These are phyloP conservation scores for Tyrophagus putrescentiae DNA, from an alignment of 1,140 invertebrate genomes.

Conservation along the genomic window DNA sequence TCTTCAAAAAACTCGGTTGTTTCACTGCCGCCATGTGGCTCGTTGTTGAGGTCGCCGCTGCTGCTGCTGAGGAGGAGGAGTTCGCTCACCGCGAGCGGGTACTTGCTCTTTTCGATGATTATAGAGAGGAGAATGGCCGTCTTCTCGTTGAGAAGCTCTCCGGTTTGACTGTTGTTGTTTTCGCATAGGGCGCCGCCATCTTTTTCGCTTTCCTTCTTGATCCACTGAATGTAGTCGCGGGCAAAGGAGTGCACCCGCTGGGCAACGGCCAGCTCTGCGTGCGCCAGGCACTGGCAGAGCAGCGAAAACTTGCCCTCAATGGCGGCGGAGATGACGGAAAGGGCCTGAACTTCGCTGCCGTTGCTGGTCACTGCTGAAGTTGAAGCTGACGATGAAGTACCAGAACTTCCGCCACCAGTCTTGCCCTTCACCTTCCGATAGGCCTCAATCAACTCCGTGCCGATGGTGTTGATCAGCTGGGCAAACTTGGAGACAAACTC, in stretches of 20 bases:
- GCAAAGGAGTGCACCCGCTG: slow-evolving; percentile 39
- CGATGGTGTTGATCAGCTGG: slow-evolving; percentile 41
- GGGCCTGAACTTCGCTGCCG: neutral
- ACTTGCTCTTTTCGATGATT: slow-evolving; percentile 42
- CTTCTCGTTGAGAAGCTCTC: slow-evolving; percentile 29
- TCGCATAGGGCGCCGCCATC: slow-evolving; percentile 33
- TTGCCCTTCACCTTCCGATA: slow-evolving; percentile 15
- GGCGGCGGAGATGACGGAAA: slow-evolving; percentile 28
- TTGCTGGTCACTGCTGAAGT: neutral
- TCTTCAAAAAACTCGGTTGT: slow-evolving; percentile 43
- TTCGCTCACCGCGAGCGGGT: too few species aligned
- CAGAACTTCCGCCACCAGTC: too few species aligned
- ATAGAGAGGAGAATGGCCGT: slow-evolving; percentile 36
- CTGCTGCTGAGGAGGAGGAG: too few species aligned
- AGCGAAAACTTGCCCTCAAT: slow-evolving; percentile 40
- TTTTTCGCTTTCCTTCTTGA: slow-evolving; percentile 19
- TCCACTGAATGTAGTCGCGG: slow-evolving; percentile 39
- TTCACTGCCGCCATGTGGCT: too few species aligned
- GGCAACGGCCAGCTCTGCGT: slow-evolving; percentile 44
- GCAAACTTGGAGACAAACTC: slow-evolving; percentile 42
- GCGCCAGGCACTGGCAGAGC: slow-evolving; percentile 39
- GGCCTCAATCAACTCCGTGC: slow-evolving; percentile 27
- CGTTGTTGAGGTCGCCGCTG: slow-evolving; percentile 43
- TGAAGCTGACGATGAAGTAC: too few species aligned
- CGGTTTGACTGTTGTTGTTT: slow-evolving; percentile 18